These are phyloP conservation scores for Apaloderma vittatum DNA, from an alignment of 2,113 vertebrate genomes.

Conservation along the genomic window DNA sequence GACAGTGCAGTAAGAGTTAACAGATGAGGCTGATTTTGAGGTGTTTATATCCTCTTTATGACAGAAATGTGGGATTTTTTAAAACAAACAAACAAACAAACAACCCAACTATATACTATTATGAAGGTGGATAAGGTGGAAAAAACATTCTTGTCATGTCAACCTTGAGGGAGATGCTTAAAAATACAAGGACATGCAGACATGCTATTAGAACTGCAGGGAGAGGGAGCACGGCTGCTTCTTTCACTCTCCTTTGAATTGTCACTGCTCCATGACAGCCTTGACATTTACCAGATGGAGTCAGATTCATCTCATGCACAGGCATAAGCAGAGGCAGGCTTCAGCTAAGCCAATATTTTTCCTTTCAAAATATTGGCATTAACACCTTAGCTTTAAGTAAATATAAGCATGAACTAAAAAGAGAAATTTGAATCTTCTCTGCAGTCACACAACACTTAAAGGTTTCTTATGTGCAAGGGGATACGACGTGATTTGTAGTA, in stretches of 20 bases:
- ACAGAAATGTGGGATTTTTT: background rate
- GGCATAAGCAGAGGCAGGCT: background rate
- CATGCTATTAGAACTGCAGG: background rate
- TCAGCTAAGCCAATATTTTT: slow-evolving; percentile 49
- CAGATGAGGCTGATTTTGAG: background rate
- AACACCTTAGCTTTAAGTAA: slow-evolving; percentile 53
- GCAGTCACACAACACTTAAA: background rate
- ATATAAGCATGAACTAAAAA: slow-evolving; percentile 15
- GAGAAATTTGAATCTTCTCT: slow-evolving; percentile 2
- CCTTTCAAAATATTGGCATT: slow-evolving; percentile 64
- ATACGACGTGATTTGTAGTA: background rate
- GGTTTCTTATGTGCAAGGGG: background rate
- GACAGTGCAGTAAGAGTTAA: slow-evolving; percentile 10
- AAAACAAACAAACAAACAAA: background rate
- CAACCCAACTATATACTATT: background rate
- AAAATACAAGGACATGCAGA: background rate
- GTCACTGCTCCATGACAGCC: slow-evolving; percentile 42
- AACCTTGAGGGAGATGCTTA: background rate
- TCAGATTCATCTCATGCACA: slow-evolving; percentile 39
- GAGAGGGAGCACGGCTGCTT: background rate
- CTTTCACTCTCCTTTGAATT: slow-evolving; percentile 45
- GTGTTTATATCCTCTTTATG: background rate
- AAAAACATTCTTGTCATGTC: background rate
- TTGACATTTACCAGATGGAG: slow-evolving; percentile 51
- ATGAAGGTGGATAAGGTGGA: background rate